Evolutionary conservation across 2,797 vertebrate species (phyloP).

Genomic region (Delichon dasypus): DNA sequence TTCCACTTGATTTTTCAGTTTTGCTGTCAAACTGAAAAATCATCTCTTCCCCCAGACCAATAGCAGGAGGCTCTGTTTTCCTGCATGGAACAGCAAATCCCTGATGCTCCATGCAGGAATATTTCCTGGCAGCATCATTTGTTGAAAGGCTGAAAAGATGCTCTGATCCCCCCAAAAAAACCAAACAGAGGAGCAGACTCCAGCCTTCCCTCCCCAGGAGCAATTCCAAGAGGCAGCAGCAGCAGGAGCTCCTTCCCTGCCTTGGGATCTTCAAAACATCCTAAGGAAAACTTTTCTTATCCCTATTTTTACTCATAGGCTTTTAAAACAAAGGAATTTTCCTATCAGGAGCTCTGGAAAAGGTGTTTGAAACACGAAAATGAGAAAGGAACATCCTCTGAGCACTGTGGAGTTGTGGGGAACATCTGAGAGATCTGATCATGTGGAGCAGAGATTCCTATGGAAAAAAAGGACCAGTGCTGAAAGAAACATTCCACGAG

Average conservation of each 20-base stretch:
- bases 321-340: background rate
- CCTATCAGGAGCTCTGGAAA: background rate
- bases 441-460: background rate
- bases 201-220: background rate
- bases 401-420: background rate
- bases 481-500: background rate
- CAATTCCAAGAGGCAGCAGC: background rate
- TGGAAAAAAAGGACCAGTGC: background rate
- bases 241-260: background rate
- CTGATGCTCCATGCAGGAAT: background rate
- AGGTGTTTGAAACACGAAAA: background rate
- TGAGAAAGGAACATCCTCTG: background rate
- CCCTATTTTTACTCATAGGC: background rate
- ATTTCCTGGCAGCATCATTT: slow-evolving; percentile 26
- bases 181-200: background rate
- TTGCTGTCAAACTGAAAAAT: slow-evolving; percentile 56
- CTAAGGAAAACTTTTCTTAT: background rate
- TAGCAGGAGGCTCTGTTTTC: slow-evolving; percentile 2
- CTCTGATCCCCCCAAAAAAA: background rate
- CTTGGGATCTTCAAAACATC: background rate
- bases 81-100: background rate
- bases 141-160: background rate
- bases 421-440: background rate
- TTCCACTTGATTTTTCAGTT: slow-evolving; percentile 44
- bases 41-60: background rate